These are phyloP conservation scores for Tretioscincus oriximinensis DNA, from an alignment of 2,113 vertebrate genomes.

Conservation along the genomic window DNA sequence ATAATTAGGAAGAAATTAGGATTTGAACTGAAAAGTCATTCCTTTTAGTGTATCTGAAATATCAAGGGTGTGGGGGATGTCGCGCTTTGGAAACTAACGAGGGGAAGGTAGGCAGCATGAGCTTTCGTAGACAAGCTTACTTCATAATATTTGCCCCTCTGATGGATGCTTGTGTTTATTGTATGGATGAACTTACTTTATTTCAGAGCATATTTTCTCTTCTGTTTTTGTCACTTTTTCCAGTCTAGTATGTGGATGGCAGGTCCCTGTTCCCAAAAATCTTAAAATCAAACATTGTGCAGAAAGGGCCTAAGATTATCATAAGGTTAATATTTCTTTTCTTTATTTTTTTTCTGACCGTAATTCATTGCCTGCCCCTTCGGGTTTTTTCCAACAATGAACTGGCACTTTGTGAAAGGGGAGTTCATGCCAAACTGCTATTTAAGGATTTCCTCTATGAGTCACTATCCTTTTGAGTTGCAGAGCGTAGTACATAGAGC, in stretches of 20 bases:
- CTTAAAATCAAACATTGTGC: no score
- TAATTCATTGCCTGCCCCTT: background rate
- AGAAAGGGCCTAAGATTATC: background rate
- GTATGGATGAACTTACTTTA: background rate
- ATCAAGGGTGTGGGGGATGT: no score
- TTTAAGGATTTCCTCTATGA: conserved; percentile 21
- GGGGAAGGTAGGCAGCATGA: no score
- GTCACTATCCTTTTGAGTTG: conserved; percentile 11
- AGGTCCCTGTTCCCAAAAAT: no score
- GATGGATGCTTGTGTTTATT: background rate
- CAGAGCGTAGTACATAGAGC: conserved; percentile 10
- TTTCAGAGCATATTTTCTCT: background rate
- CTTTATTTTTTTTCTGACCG: background rate
- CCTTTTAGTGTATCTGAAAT: background rate
- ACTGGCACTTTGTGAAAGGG: conserved; percentile 8
- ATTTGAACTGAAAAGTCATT: no score
- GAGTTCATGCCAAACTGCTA: background rate
- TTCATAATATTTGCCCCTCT: no score
- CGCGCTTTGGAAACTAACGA: no score
- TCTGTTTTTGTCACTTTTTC: background rate
- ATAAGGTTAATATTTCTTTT: background rate
- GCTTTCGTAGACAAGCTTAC: no score
- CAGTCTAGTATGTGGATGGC: background rate
- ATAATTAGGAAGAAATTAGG: no score
- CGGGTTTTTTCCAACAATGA: background rate